These are phyloP conservation scores for Anisognathus igniventris DNA, from an alignment of 2,797 vertebrate genomes.

Conservation along the genomic window DNA sequence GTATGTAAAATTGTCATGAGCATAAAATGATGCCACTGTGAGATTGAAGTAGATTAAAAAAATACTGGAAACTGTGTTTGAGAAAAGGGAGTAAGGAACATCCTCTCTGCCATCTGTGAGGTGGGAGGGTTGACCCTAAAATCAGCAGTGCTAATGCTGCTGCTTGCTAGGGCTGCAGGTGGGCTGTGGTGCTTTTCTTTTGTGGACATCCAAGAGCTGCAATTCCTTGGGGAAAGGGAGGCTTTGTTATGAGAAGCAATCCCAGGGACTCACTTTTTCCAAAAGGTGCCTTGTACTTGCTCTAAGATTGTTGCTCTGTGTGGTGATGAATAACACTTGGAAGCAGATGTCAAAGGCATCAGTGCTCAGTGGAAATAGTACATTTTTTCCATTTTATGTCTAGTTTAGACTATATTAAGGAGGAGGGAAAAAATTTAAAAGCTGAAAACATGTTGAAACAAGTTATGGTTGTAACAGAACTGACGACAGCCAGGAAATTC, in stretches of 20 bases:
- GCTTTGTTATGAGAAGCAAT: conserved; percentile 59
- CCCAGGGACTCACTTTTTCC: conserved; percentile 70
- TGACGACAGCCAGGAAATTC: conserved; percentile 60
- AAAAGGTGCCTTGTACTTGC: conserved; percentile 70
- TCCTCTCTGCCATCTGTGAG: background rate
- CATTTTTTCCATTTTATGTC: conserved; percentile 74
- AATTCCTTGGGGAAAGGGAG: conserved; percentile 34
- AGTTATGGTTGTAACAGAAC: conserved; percentile 32
- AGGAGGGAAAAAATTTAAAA: conserved; percentile 56
- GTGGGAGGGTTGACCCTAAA: background rate
- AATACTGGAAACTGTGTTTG: background rate
- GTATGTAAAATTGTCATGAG: background rate
- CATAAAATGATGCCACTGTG: background rate
- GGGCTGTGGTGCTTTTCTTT: conserved; percentile 12
- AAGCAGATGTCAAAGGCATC: conserved; percentile 72
- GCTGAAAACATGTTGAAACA: conserved; percentile 62
- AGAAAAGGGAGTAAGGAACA: background rate
- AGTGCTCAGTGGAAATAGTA: conserved; percentile 67
- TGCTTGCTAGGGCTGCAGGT: conserved; percentile 44
- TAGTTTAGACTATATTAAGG: conserved; percentile 67
- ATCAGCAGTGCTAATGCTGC: background rate
- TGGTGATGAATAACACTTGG: conserved; percentile 76
- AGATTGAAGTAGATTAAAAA: background rate
- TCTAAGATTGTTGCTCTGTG: conserved; percentile 63
- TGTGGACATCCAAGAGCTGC: background rate